Evolutionary conservation across 1,140 invertebrate genomes (phyloP).

Genomic region (Dolichoris vasculosae): DNA sequence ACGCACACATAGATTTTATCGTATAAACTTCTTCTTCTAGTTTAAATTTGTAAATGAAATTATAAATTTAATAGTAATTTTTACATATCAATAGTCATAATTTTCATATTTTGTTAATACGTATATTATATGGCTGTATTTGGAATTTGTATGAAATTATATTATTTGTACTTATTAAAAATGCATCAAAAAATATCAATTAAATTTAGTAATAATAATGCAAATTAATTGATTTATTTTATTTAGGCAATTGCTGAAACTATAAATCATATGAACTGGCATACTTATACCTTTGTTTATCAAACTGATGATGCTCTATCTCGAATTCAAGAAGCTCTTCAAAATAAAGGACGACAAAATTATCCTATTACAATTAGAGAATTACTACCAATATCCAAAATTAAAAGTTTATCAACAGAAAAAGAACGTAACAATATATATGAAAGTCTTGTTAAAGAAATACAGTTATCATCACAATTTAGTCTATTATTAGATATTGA

Average conservation of each 20-base stretch:
- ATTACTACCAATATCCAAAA: slow-evolving; percentile 27
- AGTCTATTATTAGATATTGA: slow-evolving; percentile 44
- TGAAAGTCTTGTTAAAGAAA: slow-evolving; percentile 48
- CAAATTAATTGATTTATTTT: background rate
- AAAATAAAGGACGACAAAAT: slow-evolving; percentile 5
- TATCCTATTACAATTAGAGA: slow-evolving; percentile 38
- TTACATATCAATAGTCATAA: too few relatives aligned
- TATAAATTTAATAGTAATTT: too few relatives aligned
- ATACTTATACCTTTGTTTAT: slow-evolving; percentile 44
- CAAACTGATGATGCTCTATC: slow-evolving; percentile 46
- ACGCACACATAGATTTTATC: too few relatives aligned
- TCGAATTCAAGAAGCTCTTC: slow-evolving; percentile 40
- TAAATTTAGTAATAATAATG: too few relatives aligned
- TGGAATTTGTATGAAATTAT: too few relatives aligned
- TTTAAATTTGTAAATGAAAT: too few relatives aligned
- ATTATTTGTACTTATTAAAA: too few relatives aligned
- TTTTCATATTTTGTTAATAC: too few relatives aligned
- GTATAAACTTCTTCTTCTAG: too few relatives aligned
- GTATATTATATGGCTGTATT: too few relatives aligned
- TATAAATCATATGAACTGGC: slow-evolving; percentile 50
- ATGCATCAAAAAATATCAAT: too few relatives aligned
- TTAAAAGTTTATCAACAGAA: slow-evolving; percentile 16
- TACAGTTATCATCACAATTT: slow-evolving; percentile 31
- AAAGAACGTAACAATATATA: slow-evolving; percentile 41
- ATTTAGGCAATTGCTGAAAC: slow-evolving; percentile 39